Conservation (phyloP, 2,888 invertebrate species). For the Erynnis tages region DNA sequence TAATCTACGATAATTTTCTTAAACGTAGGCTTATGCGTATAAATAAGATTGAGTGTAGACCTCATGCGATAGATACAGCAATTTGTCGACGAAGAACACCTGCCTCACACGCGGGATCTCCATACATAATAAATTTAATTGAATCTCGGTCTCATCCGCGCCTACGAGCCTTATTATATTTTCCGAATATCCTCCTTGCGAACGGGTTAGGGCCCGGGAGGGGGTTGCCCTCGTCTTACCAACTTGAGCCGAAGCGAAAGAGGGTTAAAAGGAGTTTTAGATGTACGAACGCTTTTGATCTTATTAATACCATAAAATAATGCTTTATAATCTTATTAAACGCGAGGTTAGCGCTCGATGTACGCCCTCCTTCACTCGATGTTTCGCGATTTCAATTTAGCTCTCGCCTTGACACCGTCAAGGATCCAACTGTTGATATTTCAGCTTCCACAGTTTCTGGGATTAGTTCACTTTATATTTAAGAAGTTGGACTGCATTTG, state of each 20-base stretch:
- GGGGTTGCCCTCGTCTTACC: constrained; percentile 78
- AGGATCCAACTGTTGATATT: constrained; percentile 5
- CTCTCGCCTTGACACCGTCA: constrained; percentile 17
- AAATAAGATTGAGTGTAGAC: constrained; percentile 26
- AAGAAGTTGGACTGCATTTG: constrained; percentile 8
- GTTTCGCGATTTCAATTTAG: constrained; percentile 65
- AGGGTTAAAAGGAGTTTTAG: constrained; percentile 82
- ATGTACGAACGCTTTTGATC: constrained; percentile 86
- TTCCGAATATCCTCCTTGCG: constrained; percentile 72
- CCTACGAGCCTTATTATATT: constrained; percentile 69
- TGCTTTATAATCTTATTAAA: constrained; percentile 89
- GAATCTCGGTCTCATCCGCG: constrained; percentile 77
- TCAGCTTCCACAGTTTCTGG: background rate
- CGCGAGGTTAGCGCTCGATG: constrained; percentile 84
- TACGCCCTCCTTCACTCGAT: constrained; percentile 55
- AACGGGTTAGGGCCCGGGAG: constrained; percentile 56
- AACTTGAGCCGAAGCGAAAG: constrained; percentile 67
- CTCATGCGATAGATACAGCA: constrained; percentile 35
- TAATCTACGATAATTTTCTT: constrained; percentile 26
- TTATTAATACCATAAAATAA: constrained; percentile 89
- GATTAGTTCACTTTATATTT: background rate
- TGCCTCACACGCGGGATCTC: constrained; percentile 72
- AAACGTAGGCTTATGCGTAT: constrained; percentile 21
- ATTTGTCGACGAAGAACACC: constrained; percentile 74
- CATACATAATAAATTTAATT: constrained; percentile 82